phyloP scores from a whole-genome alignment of 2,113 vertebrate species.

The Leucoraja erinaceus region DNA sequence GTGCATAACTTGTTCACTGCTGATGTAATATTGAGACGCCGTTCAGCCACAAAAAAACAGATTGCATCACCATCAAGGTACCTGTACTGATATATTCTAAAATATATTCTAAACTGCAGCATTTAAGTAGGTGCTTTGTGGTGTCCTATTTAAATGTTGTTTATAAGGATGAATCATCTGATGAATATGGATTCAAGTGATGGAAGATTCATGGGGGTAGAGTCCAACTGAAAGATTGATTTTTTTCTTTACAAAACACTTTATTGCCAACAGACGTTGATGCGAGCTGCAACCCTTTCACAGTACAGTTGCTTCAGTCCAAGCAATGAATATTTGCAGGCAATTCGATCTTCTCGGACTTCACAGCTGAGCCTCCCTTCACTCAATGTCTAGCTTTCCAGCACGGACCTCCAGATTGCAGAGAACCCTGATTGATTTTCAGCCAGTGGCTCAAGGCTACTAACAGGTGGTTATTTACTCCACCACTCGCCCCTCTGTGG shows the following conservation, averaged over 20 bases:
- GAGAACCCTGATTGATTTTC: not conserved
- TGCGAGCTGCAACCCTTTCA: not conserved
- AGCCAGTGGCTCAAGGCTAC: not conserved
- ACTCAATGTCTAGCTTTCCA: not conserved
- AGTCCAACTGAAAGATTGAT: not conserved
- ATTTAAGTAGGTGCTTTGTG: not conserved
- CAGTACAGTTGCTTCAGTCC: not conserved
- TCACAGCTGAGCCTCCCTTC: not conserved
- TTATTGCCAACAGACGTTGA: not conserved
- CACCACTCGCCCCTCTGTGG: not conserved
- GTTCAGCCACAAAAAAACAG: not conserved
- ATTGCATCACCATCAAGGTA: conserved; percentile 8
- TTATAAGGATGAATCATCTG: conserved; percentile 23
- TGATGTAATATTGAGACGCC: not conserved
- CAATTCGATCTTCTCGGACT: not conserved
- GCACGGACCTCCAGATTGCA: not conserved
- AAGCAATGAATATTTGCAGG: not conserved
- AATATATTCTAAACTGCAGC: not conserved
- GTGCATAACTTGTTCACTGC: not conserved
- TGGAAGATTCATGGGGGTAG: not conserved
- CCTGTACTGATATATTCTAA: not conserved
- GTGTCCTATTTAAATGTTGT: not conserved
- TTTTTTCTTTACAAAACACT: not conserved
- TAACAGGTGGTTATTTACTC: not conserved
- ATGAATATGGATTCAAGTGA: conserved; percentile 32